Base-by-base conservation (phyloP, 2,888 invertebrate species). In the Scaptomyza parva region DNA sequence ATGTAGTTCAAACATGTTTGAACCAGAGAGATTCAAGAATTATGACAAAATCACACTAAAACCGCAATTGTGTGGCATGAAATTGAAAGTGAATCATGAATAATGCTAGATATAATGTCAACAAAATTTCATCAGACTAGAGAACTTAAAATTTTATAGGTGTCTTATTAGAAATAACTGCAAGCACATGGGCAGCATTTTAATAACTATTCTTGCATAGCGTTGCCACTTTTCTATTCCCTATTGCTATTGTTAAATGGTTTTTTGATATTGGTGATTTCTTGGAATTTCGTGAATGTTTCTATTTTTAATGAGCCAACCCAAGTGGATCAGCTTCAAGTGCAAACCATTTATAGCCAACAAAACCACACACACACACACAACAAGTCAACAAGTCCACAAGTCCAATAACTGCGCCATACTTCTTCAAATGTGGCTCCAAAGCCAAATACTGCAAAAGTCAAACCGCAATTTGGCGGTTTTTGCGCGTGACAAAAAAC, bases 401-500 rank as follows among this genome's bases (percentile, higher is more conserved):
- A 35, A 37, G 26, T 39, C 17, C 17, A n/a, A 59, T 28, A 65
- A 71, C 58, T 66, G 66, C 73, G 61, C 60, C 73, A 51, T 54
- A 65, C 11, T 58, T 53, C 20, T 24, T 20, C 39, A 28, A 50
- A 59, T 54, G 37, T 26, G 45, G 50, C 43, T 54, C 50, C 44
- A 54, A 51, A 35, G 17, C 12, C 30, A 33, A 39, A 63, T 22
- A 50, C 8, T 33, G 24, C 14, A 47, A n/a, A n/a, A n/a, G n/a
- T n/a, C n/a, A n/a, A 69, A 63, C 43, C 9, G 22, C 45, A 59
- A 53, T 14, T 75, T 35, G 40, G 20, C 54, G 35, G 33, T 64
- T 75, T 37, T 37, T 70, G 54, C 76, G 72, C 76, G 76, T 73
- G 73, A 73, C 72, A 71, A 62, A 71, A 73, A 73, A 76, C 76